Base-by-base conservation (phyloP, 2,797 vertebrate genomes). In the Smutsia temminckii region DNA sequence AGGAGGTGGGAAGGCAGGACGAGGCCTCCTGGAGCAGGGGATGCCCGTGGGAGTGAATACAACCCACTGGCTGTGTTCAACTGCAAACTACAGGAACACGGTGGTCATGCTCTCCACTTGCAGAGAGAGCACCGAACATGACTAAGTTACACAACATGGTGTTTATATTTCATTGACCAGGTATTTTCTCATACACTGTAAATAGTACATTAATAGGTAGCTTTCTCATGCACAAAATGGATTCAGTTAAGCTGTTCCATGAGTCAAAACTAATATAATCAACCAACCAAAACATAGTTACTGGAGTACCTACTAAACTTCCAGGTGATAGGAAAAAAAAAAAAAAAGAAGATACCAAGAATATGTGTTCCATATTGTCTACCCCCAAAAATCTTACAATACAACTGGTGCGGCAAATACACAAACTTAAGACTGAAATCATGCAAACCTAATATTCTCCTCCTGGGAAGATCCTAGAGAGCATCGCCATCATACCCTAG, bases 371-470 rank as follows among this genome's bases (percentile, higher is more conserved):
- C n/a, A 49, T 25, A 12, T 9, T 75, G 21, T 81, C 57, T 51
- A 8, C 3, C 32, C 75, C 64, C 78, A 25, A 53, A 81, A 72
- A 42, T 69, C 3, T 74, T 37, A 79, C 6, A 37, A 34, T 23
- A 55, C 27, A 64, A 49, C 18, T 37, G 59, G 64, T 46, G 40
- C n/a, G 51, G 75, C 42, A 77, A 69, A 69, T 46, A 92, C 10
- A 69, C 46, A 92, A 74, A 84, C 63, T 29, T 34, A 84, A 89
- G 55, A 27, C 42, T 40, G 9, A 94, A 72, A 37, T 77, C 72
- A 71, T 12, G 8, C 55, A 80, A 84, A 63, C 8, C 6, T 57
- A 37, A 80, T 17, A 42, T 18, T 59, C 64, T 32, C 21, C 85
- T 74, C 49, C 46, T 8, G n/a, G 66, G 20, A 32, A 64, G 74